phyloP scores from a whole-genome alignment of 2,113 vertebrate species.

The Hystrix brachyura region DNA sequence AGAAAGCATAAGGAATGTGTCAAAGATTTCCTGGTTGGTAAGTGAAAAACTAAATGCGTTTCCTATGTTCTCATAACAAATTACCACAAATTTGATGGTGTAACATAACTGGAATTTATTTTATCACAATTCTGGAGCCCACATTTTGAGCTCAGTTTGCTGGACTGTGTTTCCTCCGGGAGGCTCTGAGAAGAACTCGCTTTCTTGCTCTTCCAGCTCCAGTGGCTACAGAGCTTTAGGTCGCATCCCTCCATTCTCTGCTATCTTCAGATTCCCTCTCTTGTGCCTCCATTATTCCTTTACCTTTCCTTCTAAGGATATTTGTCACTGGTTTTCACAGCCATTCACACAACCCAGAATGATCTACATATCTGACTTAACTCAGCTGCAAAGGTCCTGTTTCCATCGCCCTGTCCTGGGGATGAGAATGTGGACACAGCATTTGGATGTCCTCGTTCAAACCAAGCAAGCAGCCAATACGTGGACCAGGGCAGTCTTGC shows the following conservation, averaged over 20 bases:
- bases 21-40: neutral
- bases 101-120: neutral
- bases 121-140: neutral
- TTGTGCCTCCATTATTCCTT: no score
- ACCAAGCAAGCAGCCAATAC: neutral
- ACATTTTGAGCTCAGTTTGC: neutral
- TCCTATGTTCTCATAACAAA: neutral
- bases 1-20: no score
- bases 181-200: no score
- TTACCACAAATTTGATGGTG: neutral
- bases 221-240: neutral
- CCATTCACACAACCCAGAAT: no score
- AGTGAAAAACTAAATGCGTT: neutral
- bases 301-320: neutral
- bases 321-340: neutral
- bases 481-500: neutral
- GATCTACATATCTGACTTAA: neutral
- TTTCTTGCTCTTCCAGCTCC: neutral
- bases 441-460: no score
- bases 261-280: neutral
- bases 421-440: no score
- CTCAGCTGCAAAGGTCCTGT: neutral
- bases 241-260: fast-evolving
- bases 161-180: neutral
- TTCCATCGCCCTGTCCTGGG: neutral